These are phyloP conservation scores for Xiphophorus couchianus DNA, from an alignment of 2,113 vertebrate species.

Conservation along the genomic window DNA sequence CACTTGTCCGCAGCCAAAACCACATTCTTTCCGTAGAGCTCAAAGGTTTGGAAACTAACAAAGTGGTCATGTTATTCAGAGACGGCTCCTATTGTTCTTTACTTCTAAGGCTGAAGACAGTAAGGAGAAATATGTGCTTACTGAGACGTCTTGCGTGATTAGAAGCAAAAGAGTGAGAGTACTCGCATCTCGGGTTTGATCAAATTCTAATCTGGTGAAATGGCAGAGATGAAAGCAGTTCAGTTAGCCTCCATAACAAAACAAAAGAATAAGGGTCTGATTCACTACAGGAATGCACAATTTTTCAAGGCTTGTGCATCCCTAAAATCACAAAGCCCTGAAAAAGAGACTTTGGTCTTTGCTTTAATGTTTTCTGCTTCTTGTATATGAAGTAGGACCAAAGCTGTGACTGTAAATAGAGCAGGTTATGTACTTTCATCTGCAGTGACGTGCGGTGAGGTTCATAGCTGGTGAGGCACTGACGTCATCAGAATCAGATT, in stretches of 20 bases:
- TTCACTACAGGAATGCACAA: not conserved
- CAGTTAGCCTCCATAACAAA: slow-evolving; percentile 56
- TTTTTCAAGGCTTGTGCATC: not conserved
- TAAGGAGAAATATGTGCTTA: not conserved
- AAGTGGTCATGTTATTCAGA: slow-evolving; percentile 7
- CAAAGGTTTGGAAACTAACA: slow-evolving; percentile 19
- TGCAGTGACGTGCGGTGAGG: no score
- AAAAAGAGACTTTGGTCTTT: not conserved
- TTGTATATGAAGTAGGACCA: no score
- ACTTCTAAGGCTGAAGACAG: slow-evolving; percentile 3
- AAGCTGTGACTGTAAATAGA: no score
- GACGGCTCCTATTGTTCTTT: not conserved
- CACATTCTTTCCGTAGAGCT: not conserved
- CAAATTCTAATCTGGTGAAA: slow-evolving; percentile 63
- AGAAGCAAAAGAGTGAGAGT: not conserved
- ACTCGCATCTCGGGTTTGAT: slow-evolving; percentile 53
- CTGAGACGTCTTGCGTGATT: not conserved
- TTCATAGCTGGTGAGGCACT: no score
- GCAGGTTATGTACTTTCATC: no score
- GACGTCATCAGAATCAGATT: no score
- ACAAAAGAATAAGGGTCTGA: slow-evolving; percentile 33
- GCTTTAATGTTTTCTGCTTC: no score
- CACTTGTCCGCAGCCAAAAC: slow-evolving; percentile 18
- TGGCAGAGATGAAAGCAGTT: slow-evolving; percentile 36
- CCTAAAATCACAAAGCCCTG: no score